Conservation (phyloP, 2,113 vertebrate genomes). For the Ascaphus truei region DNA sequence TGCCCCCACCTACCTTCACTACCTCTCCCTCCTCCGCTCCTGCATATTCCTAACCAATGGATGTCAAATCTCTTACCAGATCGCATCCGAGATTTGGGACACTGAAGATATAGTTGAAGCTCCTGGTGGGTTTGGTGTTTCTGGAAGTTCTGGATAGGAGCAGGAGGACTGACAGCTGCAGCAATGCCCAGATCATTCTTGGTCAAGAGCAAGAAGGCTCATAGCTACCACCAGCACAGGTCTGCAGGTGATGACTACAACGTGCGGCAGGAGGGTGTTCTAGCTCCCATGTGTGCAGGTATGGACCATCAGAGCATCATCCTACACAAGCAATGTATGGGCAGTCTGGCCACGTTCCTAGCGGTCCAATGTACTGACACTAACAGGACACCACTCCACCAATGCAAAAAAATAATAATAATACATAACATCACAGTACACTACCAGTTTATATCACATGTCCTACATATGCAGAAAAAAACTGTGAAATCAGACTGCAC, state of each 20-base stretch:
- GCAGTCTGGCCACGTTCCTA: not conserved
- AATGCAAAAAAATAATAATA: too few relatives aligned
- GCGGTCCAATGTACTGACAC: too few relatives aligned
- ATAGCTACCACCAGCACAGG: constrained; percentile 93
- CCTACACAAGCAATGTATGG: too few relatives aligned
- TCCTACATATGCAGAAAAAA: too few relatives aligned
- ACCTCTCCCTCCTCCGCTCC: not conserved
- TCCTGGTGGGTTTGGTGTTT: constrained; percentile 16
- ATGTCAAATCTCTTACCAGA: constrained; percentile 47
- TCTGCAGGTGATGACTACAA: constrained; percentile 65
- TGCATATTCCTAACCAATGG: constrained; percentile 31
- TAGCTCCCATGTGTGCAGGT: constrained; percentile 83
- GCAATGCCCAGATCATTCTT: constrained; percentile 92
- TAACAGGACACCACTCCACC: too few relatives aligned
- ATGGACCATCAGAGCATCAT: too few relatives aligned
- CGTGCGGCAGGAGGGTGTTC: constrained; percentile 63
- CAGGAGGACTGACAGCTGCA: constrained; percentile 17
- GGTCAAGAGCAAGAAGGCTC: constrained; percentile 95
- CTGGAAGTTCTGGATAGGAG: not conserved
- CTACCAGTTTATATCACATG: too few relatives aligned
- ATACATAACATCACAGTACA: too few relatives aligned
- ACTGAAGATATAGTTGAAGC: not conserved
- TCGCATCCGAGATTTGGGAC: constrained; percentile 13
- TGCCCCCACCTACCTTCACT: not conserved
- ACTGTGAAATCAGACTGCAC: too few relatives aligned